A percentile compares a stretch with the other conserved stretches of the same genome.
Evolutionary conservation across 2,797 vertebrate genomes (phyloP).

Genomic region (Danionella dracula): DNA sequence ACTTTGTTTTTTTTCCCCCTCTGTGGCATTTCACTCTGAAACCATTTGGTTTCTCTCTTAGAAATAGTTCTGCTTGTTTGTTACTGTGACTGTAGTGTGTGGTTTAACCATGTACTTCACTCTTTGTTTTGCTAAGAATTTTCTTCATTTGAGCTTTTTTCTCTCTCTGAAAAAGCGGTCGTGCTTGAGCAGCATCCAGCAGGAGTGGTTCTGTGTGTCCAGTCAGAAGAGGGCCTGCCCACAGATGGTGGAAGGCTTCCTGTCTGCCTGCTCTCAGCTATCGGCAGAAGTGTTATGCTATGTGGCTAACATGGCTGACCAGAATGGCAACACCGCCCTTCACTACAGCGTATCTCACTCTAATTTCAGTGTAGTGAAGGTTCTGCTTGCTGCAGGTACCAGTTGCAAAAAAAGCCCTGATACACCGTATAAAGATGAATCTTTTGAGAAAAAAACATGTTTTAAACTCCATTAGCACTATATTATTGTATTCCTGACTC

Average conservation of each 20-base stretch:
- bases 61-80: neutral
- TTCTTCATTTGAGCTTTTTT: neutral
- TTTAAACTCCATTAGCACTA: no score
- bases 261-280: constrained; percentile 73
- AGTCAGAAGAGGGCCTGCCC: constrained; percentile 85
- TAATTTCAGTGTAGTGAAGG: constrained; percentile 89
- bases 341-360: constrained; percentile 98
- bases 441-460: neutral
- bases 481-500: no score
- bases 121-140: neutral
- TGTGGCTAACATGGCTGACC: constrained; percentile 88
- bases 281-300: constrained; percentile 79
- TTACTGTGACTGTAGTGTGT: neutral
- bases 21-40: constrained; percentile 38
- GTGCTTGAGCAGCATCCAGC: constrained; percentile 85
- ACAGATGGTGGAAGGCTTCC: constrained; percentile 79
- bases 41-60: constrained; percentile 7
- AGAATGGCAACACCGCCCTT: constrained; percentile 93
- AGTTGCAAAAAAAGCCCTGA: neutral
- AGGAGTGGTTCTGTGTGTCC: constrained; percentile 94
- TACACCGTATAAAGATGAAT: neutral
- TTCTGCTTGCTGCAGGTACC: constrained; percentile 85
- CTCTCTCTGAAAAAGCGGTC: constrained; percentile 70
- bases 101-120: neutral
- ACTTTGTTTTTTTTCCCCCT: constrained; percentile 26